Evolutionary conservation across 2,113 vertebrate species (phyloP).

Genomic region (Poicephalus gulielmi): DNA sequence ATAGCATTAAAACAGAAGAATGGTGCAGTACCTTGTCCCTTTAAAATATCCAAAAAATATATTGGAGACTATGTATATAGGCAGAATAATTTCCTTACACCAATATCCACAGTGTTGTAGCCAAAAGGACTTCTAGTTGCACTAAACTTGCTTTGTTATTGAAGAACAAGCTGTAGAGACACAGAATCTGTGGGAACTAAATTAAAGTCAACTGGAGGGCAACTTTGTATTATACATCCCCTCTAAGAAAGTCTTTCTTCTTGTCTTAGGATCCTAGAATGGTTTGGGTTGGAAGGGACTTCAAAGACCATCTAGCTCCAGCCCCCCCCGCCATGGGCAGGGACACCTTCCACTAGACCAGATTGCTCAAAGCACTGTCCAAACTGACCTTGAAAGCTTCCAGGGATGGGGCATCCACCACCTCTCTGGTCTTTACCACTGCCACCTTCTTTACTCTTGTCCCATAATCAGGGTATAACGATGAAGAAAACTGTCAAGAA

Average conservation of each 20-base stretch:
- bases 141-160: background rate
- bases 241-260: background rate
- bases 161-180: background rate
- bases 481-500: too few relatives aligned
- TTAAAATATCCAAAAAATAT: background rate
- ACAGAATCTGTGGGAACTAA: background rate
- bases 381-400: background rate
- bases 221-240: background rate
- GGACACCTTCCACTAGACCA: background rate
- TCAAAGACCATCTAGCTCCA: background rate
- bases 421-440: background rate
- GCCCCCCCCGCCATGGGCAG: background rate
- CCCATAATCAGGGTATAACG: rapidly evolving
- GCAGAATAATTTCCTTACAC: background rate
- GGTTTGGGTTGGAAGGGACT: background rate
- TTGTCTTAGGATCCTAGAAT: background rate
- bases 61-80: background rate
- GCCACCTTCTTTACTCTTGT: background rate
- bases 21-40: rapidly evolving
- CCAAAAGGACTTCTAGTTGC: background rate
- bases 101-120: background rate
- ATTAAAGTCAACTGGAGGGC: background rate
- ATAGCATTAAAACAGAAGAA: rapidly evolving
- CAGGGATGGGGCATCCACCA: background rate
- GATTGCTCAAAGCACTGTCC: background rate